A percentile compares a stretch with the other conserved stretches of the same genome.
phyloP scores from a whole-genome alignment of 1,140 invertebrate species.

The Samia ricini region DNA sequence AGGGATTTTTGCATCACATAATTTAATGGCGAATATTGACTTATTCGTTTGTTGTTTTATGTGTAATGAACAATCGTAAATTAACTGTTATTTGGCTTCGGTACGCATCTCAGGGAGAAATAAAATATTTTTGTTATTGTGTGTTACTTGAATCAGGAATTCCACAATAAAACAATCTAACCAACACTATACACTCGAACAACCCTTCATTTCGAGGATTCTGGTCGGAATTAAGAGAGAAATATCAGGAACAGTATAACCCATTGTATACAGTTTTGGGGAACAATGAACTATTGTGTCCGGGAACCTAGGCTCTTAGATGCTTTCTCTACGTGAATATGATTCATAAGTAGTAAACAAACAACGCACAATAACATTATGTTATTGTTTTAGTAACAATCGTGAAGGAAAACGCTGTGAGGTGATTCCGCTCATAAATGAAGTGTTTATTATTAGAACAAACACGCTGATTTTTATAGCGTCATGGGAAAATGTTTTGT shows the following conservation, averaged over 20 bases:
- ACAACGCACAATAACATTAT: neutral
- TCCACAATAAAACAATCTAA: neutral
- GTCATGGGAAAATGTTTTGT: neutral
- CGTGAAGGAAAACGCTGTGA: neutral
- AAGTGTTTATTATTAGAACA: neutral
- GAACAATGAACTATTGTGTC: constrained; percentile 64
- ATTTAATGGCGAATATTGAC: no score
- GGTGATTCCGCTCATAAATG: neutral
- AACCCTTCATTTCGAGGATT: constrained; percentile 58
- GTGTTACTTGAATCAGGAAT: neutral
- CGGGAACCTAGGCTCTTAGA: constrained; percentile 41
- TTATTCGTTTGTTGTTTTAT: no score
- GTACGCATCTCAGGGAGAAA: no score
- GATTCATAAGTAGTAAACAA: constrained; percentile 6
- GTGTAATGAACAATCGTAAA: no score
- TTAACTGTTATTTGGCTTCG: no score
- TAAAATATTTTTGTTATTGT: no score
- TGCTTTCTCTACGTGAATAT: constrained; percentile 25
- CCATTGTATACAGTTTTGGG: constrained; percentile 51
- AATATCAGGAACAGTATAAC: constrained; percentile 43
- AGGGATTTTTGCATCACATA: no score
- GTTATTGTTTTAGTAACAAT: neutral
- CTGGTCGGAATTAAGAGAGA: constrained; percentile 54
- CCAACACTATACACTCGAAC: constrained; percentile 31
- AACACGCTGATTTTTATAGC: neutral